Conservation (phyloP, 2,888 invertebrate species). For the Icerya purchasi region DNA sequence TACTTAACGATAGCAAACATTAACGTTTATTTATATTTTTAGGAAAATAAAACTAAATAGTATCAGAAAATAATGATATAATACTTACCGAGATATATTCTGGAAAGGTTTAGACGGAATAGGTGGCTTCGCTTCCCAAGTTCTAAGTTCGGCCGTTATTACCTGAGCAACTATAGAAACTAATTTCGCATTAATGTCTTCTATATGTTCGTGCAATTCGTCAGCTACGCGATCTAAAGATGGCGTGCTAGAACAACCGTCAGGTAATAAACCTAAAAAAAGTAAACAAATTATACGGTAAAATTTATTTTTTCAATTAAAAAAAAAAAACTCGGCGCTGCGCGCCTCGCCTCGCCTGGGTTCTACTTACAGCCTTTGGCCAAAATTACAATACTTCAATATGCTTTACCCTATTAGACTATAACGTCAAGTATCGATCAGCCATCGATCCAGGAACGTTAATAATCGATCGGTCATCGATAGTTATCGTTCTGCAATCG, state of each 20-base stretch:
- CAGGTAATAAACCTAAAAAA: slow-evolving; percentile 17
- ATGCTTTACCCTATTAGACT: no score
- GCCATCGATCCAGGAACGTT: no score
- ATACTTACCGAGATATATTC: slow-evolving; percentile 46
- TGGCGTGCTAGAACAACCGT: slow-evolving; percentile 17
- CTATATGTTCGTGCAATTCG: slow-evolving; percentile 69
- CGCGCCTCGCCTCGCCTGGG: no score
- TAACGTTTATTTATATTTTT: no score
- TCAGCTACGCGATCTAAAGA: slow-evolving; percentile 41
- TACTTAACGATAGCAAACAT: no score
- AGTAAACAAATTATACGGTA: not conserved
- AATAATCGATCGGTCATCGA: no score
- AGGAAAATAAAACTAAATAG: slow-evolving; percentile 13
- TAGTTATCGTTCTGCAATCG: no score
- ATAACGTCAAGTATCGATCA: no score
- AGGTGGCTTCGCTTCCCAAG: slow-evolving; percentile 88
- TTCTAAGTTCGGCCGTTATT: slow-evolving; percentile 51
- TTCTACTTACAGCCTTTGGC: no score
- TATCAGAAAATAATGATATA: slow-evolving; percentile 3
- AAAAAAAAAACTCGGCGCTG: no score
- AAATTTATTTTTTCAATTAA: not conserved
- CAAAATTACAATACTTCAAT: no score
- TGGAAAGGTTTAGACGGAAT: slow-evolving; percentile 80
- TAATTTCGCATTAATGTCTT: slow-evolving; percentile 80
- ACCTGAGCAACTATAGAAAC: slow-evolving; percentile 71